phyloP scores from a whole-genome alignment of 2,888 invertebrate genomes.

The Lepidocyrtoides sp. region DNA sequence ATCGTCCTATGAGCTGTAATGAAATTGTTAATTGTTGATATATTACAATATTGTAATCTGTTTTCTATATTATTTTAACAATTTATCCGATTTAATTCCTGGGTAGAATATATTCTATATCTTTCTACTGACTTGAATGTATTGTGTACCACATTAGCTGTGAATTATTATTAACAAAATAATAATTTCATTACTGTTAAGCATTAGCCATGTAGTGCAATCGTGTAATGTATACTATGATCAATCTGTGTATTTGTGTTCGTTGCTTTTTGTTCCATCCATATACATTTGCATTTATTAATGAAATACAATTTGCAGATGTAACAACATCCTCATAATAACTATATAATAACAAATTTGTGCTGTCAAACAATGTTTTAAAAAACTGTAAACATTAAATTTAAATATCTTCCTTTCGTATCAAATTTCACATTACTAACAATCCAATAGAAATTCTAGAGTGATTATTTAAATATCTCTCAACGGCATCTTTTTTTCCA shows the following conservation, averaged over 20 bases:
- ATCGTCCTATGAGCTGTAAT: constrained; percentile 17
- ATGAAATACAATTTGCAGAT: background rate
- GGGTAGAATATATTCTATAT: background rate
- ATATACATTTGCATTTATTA: too few relatives aligned
- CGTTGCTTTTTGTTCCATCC: background rate
- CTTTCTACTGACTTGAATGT: constrained; percentile 2
- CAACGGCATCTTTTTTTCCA: background rate
- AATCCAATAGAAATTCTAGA: background rate
- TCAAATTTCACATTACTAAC: constrained; percentile 54
- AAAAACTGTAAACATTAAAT: constrained; percentile 30
- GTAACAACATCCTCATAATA: constrained; percentile 9
- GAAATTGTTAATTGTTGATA: constrained; percentile 10
- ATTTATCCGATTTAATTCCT: background rate
- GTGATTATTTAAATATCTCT: too few relatives aligned
- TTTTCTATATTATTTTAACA: background rate
- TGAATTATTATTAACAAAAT: too few relatives aligned
- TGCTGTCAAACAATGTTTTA: constrained; percentile 47
- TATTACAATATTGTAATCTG: background rate
- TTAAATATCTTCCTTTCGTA: constrained; percentile 54
- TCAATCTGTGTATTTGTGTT: constrained; percentile 30
- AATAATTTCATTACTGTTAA: constrained; percentile 13
- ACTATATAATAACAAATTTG: constrained; percentile 4
- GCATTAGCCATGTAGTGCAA: too few relatives aligned
- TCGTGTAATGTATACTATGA: background rate
- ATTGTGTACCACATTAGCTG: background rate